Percentiles rank a stretch among this genome's conserved stretches.
Evolutionary conservation across 1,140 invertebrate species (phyloP).

Genomic region (Lamellibrachia luymesi): DNA sequence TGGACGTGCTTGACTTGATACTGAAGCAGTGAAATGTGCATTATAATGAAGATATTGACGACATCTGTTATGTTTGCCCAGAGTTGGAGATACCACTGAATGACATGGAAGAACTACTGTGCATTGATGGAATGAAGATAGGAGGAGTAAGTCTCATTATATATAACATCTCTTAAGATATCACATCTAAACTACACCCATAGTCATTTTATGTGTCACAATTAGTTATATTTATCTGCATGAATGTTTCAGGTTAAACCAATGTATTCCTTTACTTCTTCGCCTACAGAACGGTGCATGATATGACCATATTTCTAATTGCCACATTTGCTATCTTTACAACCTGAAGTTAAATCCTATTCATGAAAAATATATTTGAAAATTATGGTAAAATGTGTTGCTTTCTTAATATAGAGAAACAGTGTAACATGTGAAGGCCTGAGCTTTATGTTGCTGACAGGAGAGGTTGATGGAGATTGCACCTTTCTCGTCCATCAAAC

Average conservation of each 20-base stretch:
- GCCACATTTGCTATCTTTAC: background rate
- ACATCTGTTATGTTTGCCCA: background rate
- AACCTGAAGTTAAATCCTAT: background rate
- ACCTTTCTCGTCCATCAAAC: conserved; percentile 50
- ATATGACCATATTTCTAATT: background rate
- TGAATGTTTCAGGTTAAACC: background rate
- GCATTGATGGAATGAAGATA: conserved; percentile 50
- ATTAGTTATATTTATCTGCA: background rate
- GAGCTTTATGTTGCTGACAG: background rate
- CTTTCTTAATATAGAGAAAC: background rate
- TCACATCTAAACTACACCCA: background rate
- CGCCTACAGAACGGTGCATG: background rate
- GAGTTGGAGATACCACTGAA: background rate
- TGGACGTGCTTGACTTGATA: too few species aligned
- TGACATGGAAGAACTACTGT: conserved; percentile 47
- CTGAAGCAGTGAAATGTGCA: background rate
- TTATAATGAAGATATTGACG: background rate
- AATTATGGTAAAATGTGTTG: background rate
- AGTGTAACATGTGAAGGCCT: background rate
- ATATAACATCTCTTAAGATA: background rate
- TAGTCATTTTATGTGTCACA: background rate
- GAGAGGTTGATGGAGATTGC: conserved; percentile 42
- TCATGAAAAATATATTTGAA: background rate
- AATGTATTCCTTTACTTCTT: background rate
- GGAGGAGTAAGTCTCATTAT: conserved; percentile 28